phyloP scores from a whole-genome alignment of 2,113 vertebrate species.

The Poecile atricapillus region DNA sequence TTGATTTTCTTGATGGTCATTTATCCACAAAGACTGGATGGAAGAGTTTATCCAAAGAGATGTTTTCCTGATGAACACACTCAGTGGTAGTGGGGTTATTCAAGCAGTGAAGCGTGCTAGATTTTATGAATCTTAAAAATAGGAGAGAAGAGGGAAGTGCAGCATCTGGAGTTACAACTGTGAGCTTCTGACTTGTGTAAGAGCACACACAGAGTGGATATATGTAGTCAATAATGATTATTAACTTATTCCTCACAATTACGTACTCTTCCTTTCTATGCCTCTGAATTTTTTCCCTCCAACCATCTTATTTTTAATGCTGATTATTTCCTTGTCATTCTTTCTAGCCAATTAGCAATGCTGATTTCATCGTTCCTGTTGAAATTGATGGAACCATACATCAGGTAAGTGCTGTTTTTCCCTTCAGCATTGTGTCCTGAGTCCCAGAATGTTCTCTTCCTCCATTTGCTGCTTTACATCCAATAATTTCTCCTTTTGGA shows the following conservation, averaged over 20 bases:
- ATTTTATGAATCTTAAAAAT: neutral
- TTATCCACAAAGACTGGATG: neutral
- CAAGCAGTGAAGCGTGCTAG: neutral
- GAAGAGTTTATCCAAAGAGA: neutral
- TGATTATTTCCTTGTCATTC: conserved; percentile 43
- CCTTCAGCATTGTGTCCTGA: neutral
- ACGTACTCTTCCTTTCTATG: neutral
- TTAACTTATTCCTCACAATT: neutral
- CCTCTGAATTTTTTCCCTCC: neutral
- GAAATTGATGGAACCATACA: conserved; percentile 98
- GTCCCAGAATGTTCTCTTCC: neutral
- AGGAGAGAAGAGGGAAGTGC: neutral
- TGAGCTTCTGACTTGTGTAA: neutral
- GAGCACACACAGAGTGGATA: neutral
- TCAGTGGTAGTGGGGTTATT: neutral
- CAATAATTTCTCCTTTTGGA: neutral
- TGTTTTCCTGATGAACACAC: neutral
- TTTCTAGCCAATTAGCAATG: conserved; percentile 93
- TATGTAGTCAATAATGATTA: neutral
- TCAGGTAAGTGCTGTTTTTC: conserved; percentile 79
- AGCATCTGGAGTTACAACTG: neutral
- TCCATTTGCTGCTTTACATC: neutral
- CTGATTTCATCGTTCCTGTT: conserved; percentile 98
- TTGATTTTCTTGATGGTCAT: neutral
- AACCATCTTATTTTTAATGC: neutral